Base-by-base conservation (phyloP, 2,113 vertebrate species). In the Tenrec ecaudatus region DNA sequence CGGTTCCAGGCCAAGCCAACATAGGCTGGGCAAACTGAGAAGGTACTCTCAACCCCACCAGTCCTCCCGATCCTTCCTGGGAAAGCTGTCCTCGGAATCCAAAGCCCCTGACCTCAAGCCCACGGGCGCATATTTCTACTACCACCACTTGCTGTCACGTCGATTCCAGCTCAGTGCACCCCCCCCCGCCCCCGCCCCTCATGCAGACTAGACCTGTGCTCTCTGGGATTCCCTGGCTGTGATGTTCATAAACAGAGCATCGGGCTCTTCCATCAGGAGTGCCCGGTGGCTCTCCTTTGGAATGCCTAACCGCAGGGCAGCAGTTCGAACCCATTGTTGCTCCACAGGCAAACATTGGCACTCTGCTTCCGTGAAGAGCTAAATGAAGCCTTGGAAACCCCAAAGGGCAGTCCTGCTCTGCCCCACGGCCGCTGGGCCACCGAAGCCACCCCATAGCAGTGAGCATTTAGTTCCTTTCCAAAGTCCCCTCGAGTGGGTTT, bases 111-210 rank as follows among this genome's bases (percentile, higher is more conserved):
- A 17, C 87, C 83, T 91, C 62, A 83, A 91, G 17, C 85, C 87
- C 88, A 75, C 78, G 93, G 86, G 79, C 68, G n/a, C 38, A 83
- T 93, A 95, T 95, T 90, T 78, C 73, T 75, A 53, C 57, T 62
- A 88, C 6, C 71, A 22, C 71, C 19, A 36, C 19, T 73, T 36
- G 71, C 33, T 36, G 19, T 36, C 33, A 36, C 20, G 68, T 71
- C 1, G n/a, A 33, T 71, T 17, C 69, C 69, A 20, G 15, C 69
- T 71, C 69, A 33, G 15, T 9, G n/a, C 4, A 6, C 33, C 16
- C 69, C n/a, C 4, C 2, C 29, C 43, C 10, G 10, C 43, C 43
- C 47, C 47, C 47, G 9, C 17, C 71, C 33, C 7, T 0, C 17
- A 27, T 36, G 33, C 71, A 36, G 33, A 36, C n/a, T 73, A 36